Conservation (phyloP, 2,888 invertebrate genomes). For the Diarsia rubi region DNA sequence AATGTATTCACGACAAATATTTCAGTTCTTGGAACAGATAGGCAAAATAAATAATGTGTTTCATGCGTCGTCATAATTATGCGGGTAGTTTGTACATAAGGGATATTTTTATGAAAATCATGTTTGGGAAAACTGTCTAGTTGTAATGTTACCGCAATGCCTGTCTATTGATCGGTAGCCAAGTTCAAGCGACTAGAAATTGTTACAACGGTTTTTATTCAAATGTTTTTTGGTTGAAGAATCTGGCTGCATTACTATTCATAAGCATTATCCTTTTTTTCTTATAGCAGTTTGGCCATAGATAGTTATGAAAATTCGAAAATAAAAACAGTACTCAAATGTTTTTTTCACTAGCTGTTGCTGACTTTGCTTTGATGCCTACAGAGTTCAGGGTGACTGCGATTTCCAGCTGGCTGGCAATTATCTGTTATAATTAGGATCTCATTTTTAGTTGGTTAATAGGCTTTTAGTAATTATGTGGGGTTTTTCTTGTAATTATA, state of each 20-base stretch:
- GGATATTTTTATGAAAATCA: constrained; percentile 13
- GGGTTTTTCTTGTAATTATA: neutral
- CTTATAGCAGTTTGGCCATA: neutral
- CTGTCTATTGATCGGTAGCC: neutral
- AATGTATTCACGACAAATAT: constrained; percentile 35
- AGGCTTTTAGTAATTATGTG: neutral
- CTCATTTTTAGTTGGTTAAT: neutral
- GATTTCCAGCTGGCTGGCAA: neutral
- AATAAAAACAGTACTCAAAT: neutral
- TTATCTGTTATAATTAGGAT: neutral
- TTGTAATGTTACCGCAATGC: neutral
- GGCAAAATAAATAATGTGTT: constrained; percentile 33
- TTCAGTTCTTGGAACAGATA: constrained; percentile 24
- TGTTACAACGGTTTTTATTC: neutral
- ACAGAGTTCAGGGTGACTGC: neutral
- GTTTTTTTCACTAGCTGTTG: neutral
- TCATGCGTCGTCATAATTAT: constrained; percentile 1
- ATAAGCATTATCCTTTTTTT: neutral
- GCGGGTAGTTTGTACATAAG: constrained; percentile 8
- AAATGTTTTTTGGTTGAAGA: neutral
- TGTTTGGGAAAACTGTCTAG: neutral
- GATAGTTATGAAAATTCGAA: neutral
- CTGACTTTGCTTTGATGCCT: neutral
- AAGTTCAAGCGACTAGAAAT: neutral
- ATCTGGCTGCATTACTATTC: neutral